Evolutionary conservation across 2,888 invertebrate genomes (phyloP).

Genomic region (Nudaria mundana): DNA sequence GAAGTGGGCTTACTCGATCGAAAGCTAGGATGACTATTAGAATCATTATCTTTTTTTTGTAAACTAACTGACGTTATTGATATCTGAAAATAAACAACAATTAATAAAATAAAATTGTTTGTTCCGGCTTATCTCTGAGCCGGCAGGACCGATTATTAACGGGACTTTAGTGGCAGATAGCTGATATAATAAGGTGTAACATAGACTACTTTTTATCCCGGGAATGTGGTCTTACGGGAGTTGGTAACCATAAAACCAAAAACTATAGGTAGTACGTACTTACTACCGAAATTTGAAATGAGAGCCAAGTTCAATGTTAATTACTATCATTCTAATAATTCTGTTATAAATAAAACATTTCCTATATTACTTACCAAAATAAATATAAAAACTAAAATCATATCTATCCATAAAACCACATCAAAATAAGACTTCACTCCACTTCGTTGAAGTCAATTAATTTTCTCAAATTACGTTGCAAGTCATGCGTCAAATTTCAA

Average conservation of each 20-base stretch:
- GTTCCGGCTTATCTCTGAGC: too few species aligned
- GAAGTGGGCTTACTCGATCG: constrained; percentile 7
- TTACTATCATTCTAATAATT: too few species aligned
- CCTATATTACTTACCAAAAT: constrained; percentile 17
- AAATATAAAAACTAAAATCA: constrained; percentile 19
- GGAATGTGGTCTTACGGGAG: too few species aligned
- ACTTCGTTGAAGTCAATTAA: constrained; percentile 14
- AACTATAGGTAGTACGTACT: too few species aligned
- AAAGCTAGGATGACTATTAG: constrained; percentile 12
- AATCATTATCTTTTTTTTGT: neutral
- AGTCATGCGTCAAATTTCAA: constrained; percentile 15
- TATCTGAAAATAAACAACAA: constrained; percentile 24
- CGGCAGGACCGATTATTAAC: too few species aligned
- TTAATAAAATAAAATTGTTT: too few species aligned
- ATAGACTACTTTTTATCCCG: too few species aligned
- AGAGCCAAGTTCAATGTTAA: too few species aligned
- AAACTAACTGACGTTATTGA: constrained; percentile 2
- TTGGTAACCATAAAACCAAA: too few species aligned
- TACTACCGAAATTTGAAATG: too few species aligned
- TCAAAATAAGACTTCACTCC: constrained; percentile 5
- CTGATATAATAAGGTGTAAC: too few species aligned
- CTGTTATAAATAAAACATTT: neutral
- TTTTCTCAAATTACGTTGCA: constrained; percentile 8
- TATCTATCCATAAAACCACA: constrained; percentile 8
- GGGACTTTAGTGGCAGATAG: too few species aligned